Conservation (phyloP, 2,888 invertebrate genomes). For the Hydroisotoma schaefferi region DNA sequence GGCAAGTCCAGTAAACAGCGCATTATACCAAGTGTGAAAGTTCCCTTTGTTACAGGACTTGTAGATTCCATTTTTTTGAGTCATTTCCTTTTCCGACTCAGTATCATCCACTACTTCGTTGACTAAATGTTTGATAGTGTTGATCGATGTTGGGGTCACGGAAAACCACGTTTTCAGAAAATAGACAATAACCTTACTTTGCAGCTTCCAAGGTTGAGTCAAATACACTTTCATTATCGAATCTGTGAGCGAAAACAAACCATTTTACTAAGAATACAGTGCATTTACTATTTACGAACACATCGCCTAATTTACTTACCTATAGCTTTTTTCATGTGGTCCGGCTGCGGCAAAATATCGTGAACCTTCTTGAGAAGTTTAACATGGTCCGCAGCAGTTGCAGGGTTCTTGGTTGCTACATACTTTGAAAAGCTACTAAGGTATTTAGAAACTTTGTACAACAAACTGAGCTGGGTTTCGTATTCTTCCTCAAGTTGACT, state of each 20-base stretch:
- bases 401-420: slow-evolving; percentile 11
- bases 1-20: slow-evolving; percentile 20
- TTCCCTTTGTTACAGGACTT: slow-evolving; percentile 27
- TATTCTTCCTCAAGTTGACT: slow-evolving; percentile 4
- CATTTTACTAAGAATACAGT: background rate
- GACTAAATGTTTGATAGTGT: slow-evolving; percentile 18
- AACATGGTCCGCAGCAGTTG: slow-evolving; percentile 31
- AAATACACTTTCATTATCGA: slow-evolving; percentile 17
- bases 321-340: slow-evolving; percentile 18
- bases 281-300: background rate
- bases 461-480: slow-evolving; percentile 5
- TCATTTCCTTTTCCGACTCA: too few relatives aligned
- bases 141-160: slow-evolving; percentile 15
- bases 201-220: slow-evolving; percentile 31
- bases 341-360: slow-evolving; percentile 22
- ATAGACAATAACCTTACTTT: slow-evolving; percentile 21
- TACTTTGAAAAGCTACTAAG: slow-evolving; percentile 8
- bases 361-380: slow-evolving; percentile 30
- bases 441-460: slow-evolving; percentile 16
- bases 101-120: slow-evolving; percentile 9
- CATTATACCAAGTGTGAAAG: slow-evolving; percentile 40
- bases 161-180: slow-evolving; percentile 36
- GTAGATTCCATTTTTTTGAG: too few relatives aligned
- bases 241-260: background rate
- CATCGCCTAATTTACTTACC: slow-evolving; percentile 6